Evolutionary conservation across 1,140 invertebrate species (phyloP), one percentile per base, ranked within the genome.

Genomic region (Aphis craccivora): DNA sequence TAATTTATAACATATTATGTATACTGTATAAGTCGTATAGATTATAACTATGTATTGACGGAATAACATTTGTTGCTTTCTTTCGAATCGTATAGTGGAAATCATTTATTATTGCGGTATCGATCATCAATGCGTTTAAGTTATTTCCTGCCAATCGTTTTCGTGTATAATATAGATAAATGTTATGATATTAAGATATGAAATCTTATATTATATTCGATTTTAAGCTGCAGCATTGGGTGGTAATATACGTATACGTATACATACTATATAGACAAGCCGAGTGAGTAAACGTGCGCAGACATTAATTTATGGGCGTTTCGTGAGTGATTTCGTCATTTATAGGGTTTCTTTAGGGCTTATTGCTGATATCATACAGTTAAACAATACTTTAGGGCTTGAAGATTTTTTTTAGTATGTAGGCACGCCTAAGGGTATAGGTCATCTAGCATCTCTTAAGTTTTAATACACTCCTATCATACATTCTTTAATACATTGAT

Each of bases 141-240:
- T 87, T 87, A 87, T 87, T 87, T 87, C 45, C 43, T 48, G 87
- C 35, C 87, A 43, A 53, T 88, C 40, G 87, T 88, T 88, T 88
- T 88, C 87, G 45, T 51, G n/a, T 86, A 84, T 40, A 18, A 35
- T 83, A 23, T 45, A 88, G n/a, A 88, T 51, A 88, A 51, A 88
- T 40, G 37, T 84, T 84, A 25, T 40, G 11, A 18, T 45, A 84
- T 84, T 84, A 25, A 37, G 40, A 45, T 45, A 86, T 43, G 84
- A 86, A 86, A 86, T 86, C 84, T 86, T 8, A 5, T 45, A 43
- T 43, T 45, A 43, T 43, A 20, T 81, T 86, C 4, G 30, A 40
- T 86, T 86, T 43, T 86, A 45, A 86, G 43, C 40, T 45, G 25
- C 4, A 45, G 11, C 6, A 25, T 76, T 76, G 60, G 60, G n/a